These are phyloP conservation scores for Rotaria sp. DNA, from an alignment of 2,888 invertebrate genomes.

Conservation along the genomic window DNA sequence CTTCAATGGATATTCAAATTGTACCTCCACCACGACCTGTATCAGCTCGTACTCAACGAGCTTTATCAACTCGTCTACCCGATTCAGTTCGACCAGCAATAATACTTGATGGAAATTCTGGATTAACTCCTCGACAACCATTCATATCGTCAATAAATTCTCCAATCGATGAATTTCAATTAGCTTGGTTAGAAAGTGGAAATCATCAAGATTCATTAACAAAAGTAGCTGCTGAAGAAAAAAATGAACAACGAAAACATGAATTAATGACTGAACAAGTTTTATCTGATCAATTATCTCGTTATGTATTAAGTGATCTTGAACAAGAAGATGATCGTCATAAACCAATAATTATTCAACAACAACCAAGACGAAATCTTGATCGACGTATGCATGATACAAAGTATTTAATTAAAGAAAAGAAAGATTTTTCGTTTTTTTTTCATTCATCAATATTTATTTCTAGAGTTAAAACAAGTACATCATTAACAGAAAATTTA, in stretches of 20 bases:
- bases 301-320: not conserved
- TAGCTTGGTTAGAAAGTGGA: not conserved
- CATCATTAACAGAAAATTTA: conserved; percentile 48
- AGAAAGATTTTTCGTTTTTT: no score
- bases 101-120: not conserved
- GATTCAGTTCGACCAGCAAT: not conserved
- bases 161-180: not conserved
- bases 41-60: not conserved
- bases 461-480: conserved; percentile 7
- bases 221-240: not conserved
- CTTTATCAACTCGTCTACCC: not conserved
- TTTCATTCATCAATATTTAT: not conserved
- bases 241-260: conserved; percentile 5
- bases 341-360: not conserved
- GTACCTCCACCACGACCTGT: not conserved
- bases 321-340: conserved; percentile 10
- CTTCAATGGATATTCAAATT: not conserved
- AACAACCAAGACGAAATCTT: conserved; percentile 3
- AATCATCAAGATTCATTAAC: not conserved
- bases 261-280: not conserved
- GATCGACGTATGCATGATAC: conserved; percentile 4
- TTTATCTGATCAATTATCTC: not conserved
- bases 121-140: not conserved
- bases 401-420: not conserved
- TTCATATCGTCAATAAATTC: not conserved